These are phyloP conservation scores for Lymantria monacha DNA, from an alignment of 2,888 invertebrate species.

Conservation along the genomic window DNA sequence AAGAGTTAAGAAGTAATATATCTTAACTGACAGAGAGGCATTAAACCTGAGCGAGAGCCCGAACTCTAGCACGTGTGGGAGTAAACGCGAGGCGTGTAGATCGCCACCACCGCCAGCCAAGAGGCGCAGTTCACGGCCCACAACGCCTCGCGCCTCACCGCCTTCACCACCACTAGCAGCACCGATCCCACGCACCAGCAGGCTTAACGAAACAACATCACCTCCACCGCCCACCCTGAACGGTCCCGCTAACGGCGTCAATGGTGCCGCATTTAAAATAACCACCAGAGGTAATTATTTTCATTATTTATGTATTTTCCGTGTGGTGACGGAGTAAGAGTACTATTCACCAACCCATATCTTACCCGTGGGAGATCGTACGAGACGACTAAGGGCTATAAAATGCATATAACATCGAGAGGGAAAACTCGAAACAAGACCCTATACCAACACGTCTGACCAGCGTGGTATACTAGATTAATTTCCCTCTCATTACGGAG, in stretches of 20 bases:
- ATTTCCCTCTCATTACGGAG: too few species aligned
- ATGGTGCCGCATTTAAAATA: constrained; percentile 90
- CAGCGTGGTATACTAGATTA: too few species aligned
- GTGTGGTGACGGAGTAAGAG: too few species aligned
- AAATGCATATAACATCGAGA: too few species aligned
- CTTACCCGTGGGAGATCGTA: too few species aligned
- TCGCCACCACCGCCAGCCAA: constrained; percentile 85
- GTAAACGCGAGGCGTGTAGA: constrained; percentile 73
- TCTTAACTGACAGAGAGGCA: constrained; percentile 85
- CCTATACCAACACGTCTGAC: too few species aligned
- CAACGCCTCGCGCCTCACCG: constrained; percentile 49
- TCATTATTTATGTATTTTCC: neutral
- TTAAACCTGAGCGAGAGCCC: constrained; percentile 89
- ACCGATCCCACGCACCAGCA: constrained; percentile 17
- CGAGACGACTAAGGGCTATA: too few species aligned
- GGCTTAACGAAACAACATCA: constrained; percentile 22
- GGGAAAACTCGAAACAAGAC: too few species aligned
- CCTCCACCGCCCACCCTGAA: constrained; percentile 16
- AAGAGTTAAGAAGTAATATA: constrained; percentile 15
- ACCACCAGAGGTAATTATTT: constrained; percentile 86
- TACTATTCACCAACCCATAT: too few species aligned
- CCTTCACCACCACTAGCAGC: constrained; percentile 25
- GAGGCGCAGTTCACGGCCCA: constrained; percentile 66
- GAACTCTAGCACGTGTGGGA: constrained; percentile 58
- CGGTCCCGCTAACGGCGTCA: constrained; percentile 24